Conservation (phyloP, 92 coral and sea anemone species). For the Pocillopora meandrina region DNA sequence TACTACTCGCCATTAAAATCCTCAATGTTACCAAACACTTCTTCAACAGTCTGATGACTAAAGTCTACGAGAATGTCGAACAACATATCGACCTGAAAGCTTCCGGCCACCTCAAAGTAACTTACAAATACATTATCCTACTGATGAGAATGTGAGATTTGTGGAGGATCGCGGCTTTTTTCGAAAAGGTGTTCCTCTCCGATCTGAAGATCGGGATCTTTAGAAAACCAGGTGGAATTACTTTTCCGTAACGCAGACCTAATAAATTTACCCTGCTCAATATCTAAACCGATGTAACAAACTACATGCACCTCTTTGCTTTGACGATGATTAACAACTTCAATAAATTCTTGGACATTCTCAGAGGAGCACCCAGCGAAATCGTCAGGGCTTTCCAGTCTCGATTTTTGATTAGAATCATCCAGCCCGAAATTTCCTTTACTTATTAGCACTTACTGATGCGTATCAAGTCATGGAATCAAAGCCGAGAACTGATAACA, state of each 20-base stretch:
- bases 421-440: too few species aligned
- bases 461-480: too few species aligned
- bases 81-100: neutral
- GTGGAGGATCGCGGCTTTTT: neutral
- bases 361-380: too few species aligned
- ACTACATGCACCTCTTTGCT: neutral
- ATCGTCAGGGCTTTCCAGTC: too few species aligned
- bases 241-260: neutral
- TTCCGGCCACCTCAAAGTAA: neutral
- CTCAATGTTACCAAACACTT: neutral
- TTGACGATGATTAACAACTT: neutral
- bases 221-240: neutral
- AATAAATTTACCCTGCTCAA: neutral
- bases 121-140: neutral
- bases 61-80: neutral
- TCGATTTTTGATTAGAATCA: too few species aligned
- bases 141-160: neutral
- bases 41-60: neutral
- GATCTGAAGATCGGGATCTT: neutral
- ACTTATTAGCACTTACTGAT: too few species aligned
- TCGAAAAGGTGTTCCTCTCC: neutral
- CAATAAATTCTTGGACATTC: too few species aligned
- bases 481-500: too few species aligned
- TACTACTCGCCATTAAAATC: neutral
- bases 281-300: constrained; percentile 1